Conservation (phyloP, 2,888 invertebrate genomes). For the Seladonia tumulorum region DNA sequence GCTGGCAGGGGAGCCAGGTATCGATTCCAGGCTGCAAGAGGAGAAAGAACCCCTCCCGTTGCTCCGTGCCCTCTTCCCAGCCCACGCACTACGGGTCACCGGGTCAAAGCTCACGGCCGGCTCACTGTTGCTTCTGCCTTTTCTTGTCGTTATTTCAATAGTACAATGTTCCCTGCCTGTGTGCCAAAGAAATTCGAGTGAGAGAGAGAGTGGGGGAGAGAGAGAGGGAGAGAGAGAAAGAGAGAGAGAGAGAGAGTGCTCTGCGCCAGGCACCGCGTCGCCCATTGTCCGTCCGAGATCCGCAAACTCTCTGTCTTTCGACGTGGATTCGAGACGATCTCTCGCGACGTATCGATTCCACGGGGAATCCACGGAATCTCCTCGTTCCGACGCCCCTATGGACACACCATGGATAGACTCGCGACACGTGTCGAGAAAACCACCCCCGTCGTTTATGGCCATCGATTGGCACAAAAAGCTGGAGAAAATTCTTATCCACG, state of each 20-base stretch:
- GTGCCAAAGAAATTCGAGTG: neutral
- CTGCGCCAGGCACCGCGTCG: constrained; percentile 1
- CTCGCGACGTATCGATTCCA: constrained; percentile 8
- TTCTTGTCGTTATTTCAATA: constrained; percentile 50
- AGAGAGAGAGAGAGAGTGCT: neutral
- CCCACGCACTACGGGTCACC: constrained; percentile 81
- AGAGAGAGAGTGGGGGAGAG: neutral
- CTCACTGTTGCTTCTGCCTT: constrained; percentile 78
- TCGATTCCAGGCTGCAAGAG: constrained; percentile 81
- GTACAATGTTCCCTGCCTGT: constrained; percentile 22
- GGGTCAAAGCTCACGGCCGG: constrained; percentile 83
- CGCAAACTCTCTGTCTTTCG: constrained; percentile 2
- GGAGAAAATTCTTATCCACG: neutral
- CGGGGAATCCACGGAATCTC: neutral
- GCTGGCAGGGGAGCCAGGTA: constrained; percentile 79
- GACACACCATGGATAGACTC: neutral
- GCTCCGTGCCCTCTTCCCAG: constrained; percentile 58
- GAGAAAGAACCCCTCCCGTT: constrained; percentile 61
- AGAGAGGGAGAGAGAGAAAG: neutral
- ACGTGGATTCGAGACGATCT: neutral
- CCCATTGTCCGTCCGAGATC: neutral
- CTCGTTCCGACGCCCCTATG: neutral
- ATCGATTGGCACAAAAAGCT: neutral
- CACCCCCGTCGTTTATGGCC: neutral
- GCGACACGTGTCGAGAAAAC: neutral